These are phyloP conservation scores for Lamellibrachia satsuma DNA, from an alignment of 2,888 invertebrate genomes.

Conservation along the genomic window DNA sequence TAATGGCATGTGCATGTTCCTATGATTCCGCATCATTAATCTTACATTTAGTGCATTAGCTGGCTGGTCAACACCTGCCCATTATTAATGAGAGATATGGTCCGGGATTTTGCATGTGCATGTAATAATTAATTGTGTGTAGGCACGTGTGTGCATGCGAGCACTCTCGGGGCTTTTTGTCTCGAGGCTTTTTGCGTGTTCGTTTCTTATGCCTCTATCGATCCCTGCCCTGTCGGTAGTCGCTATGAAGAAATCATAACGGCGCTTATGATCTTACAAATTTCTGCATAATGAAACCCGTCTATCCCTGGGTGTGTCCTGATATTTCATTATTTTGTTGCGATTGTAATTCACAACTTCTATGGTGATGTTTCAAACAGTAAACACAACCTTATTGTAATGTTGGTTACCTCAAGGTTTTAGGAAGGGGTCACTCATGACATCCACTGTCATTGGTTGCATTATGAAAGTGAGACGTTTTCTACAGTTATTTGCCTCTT, in stretches of 20 bases:
- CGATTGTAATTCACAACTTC: neutral
- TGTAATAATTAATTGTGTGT: constrained; percentile 17
- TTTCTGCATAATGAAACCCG: neutral
- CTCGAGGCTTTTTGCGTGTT: neutral
- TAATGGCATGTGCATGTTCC: neutral
- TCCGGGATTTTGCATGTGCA: neutral
- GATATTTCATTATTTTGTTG: neutral
- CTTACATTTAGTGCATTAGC: neutral
- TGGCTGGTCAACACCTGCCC: constrained; percentile 8
- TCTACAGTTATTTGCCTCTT: neutral
- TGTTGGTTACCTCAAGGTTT: neutral
- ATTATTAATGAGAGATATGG: neutral
- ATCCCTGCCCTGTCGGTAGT: neutral
- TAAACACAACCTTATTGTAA: neutral
- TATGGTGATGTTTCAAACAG: neutral
- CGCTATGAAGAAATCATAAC: neutral
- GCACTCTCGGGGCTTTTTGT: constrained; percentile 13
- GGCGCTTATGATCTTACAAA: neutral
- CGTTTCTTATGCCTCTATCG: neutral
- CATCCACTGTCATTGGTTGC: neutral
- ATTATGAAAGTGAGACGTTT: neutral
- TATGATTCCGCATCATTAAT: neutral
- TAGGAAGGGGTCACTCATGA: neutral
- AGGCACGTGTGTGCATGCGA: neutral
- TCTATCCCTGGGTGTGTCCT: neutral